These are phyloP conservation scores for Arge pagana DNA, from an alignment of 2,888 invertebrate species.

Conservation along the genomic window DNA sequence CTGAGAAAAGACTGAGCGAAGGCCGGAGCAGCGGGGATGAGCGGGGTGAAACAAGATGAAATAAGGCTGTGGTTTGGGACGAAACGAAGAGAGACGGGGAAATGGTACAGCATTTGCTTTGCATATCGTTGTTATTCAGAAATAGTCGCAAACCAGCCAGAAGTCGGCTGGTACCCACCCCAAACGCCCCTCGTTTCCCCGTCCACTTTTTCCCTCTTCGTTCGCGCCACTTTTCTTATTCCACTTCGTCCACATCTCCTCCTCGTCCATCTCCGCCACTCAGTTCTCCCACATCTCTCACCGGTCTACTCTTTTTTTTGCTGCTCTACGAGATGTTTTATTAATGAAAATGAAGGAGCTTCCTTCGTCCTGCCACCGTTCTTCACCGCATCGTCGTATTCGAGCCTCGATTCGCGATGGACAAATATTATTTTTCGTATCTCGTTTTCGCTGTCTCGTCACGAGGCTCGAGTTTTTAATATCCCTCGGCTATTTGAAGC, in stretches of 20 bases:
- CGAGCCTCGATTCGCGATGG: background rate
- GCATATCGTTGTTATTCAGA: slow-evolving; percentile 51
- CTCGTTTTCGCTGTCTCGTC: slow-evolving; percentile 15
- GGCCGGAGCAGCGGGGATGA: background rate
- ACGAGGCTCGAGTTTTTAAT: slow-evolving; percentile 12
- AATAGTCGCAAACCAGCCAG: slow-evolving; percentile 43
- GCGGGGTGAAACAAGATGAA: background rate
- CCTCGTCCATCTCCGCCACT: slow-evolving; percentile 1
- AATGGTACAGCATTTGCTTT: slow-evolving; percentile 38
- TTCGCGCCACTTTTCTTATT: too few relatives aligned
- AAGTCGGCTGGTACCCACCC: background rate
- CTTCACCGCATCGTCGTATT: slow-evolving; percentile 23
- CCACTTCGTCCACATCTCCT: slow-evolving; percentile 10
- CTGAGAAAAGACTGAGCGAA: background rate
- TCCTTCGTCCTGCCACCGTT: slow-evolving; percentile 28
- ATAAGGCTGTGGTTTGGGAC: background rate
- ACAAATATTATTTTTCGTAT: slow-evolving; percentile 25
- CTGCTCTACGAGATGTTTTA: slow-evolving; percentile 42
- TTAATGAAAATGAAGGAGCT: slow-evolving; percentile 48
- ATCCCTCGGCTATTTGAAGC: too few relatives aligned
- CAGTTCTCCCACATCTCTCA: background rate
- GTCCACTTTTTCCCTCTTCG: slow-evolving; percentile 9
- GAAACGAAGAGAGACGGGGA: background rate
- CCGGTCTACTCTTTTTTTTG: slow-evolving; percentile 4
- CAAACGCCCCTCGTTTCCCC: too few relatives aligned